Base-by-base conservation (phyloP, 2,797 vertebrate genomes). In the Trachurus trachurus region DNA sequence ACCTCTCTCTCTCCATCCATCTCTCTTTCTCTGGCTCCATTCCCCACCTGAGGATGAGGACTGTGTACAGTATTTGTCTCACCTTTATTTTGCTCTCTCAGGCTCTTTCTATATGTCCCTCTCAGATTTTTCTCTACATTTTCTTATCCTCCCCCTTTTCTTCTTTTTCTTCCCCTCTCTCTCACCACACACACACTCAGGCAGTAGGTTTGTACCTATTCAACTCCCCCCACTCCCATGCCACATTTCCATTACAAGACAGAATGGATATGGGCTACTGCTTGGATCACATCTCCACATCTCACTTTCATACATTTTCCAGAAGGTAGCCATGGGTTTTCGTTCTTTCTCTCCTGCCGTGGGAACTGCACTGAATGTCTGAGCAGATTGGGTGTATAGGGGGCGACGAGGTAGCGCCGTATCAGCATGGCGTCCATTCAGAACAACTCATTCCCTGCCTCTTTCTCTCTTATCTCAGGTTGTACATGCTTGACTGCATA, bases 211-310 rank as follows among this genome's bases (percentile, higher is more conserved):
- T 73, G 59, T 71, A 58, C 76, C 71, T 57, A 62, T 66, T 74
- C 75, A 62, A 21, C 61, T 17, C 53, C 54, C 52, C 62, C 54
- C 22, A 21, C 56, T 57, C n/a, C 16, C 3, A 12, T 80, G 81
- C 87, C 78, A 79, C 80, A 89, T 91, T 92, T 88, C 87, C 88
- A 92, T 92, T 89, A 86, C 76, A 82, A 88, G 86, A 84, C 81
- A 87, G 80, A 88, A 80, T 88, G 76, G 86, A 88, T 83, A 84
- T 67, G 88, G 81, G 66, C 88, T 69, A 47, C 88, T 82, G 89
- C 87, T 64, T 76, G 83, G 76, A 85, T 89, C 88, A 73, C 81
- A 88, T 89, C 86, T 83, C 78, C 79, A 80, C 82, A 85, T 91
- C 87, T 86, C 62, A 47, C 82, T 79, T 79, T 91, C 79, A 84